These are phyloP conservation scores for Charadrius vociferus DNA, from an alignment of 2,113 vertebrate species.

Conservation along the genomic window DNA sequence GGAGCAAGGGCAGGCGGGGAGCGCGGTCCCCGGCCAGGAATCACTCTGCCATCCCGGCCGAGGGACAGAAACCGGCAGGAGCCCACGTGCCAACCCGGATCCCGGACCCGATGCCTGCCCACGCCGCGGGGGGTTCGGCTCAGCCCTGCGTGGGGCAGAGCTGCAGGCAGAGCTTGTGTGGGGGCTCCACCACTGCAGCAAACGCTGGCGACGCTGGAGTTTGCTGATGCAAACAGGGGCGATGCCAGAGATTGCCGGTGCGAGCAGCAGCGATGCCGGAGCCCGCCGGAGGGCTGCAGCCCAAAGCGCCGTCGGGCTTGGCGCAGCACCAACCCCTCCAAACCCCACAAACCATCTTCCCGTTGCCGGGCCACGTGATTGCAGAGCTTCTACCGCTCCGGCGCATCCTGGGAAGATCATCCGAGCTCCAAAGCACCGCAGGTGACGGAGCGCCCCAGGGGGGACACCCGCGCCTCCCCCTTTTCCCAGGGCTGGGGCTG, in stretches of 20 bases:
- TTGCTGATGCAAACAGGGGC: neutral
- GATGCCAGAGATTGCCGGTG: neutral
- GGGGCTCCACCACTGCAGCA: neutral
- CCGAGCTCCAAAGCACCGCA: neutral
- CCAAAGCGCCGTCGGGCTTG: neutral
- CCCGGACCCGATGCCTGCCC: accelerated
- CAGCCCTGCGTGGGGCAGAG: neutral
- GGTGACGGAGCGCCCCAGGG: neutral
- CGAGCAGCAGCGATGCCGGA: neutral
- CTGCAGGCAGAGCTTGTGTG: neutral
- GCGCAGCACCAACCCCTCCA: neutral
- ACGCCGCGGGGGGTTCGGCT: accelerated
- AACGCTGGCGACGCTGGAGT: neutral
- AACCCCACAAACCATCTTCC: neutral
- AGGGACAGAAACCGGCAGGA: neutral
- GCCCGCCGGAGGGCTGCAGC: neutral
- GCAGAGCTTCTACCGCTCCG: neutral
- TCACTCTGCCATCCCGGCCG: neutral
- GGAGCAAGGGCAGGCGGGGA: neutral
- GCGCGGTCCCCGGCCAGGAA: accelerated
- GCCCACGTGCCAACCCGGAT: neutral
- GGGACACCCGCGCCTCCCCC: neutral
- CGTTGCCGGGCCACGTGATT: neutral
- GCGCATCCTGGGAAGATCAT: neutral
- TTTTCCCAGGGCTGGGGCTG: neutral